Evolutionary conservation across 2,113 vertebrate species (phyloP), one percentile per base, ranked within the genome.

Genomic region (Phaethornis superciliosus): DNA sequence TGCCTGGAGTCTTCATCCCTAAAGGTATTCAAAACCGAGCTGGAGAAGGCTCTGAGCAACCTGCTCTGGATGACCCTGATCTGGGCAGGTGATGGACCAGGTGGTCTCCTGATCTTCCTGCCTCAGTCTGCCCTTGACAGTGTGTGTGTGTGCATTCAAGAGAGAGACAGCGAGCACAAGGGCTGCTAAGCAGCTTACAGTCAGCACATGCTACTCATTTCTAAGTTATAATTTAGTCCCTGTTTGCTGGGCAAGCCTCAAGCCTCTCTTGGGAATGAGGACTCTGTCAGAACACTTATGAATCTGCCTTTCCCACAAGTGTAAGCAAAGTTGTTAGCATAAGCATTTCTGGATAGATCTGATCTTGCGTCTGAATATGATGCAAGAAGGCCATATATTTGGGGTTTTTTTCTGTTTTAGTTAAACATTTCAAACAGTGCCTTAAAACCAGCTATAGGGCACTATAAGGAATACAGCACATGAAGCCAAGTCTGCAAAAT

Each of bases 71-170:
- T 79, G 46, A 23, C 47, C 22, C 16, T 68, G 55, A 10, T n/a
- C 59, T 30, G 47, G 5, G 27, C 51, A 55, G 8, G 20, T 21
- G 24, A 30, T 49, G 35, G 23, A 54, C 4, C 10, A 26, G 40
- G 46, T 2, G 3, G 42, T 27, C 9, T 46, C n/a, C 49, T 0
- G 4, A 18, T 27, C 44, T 33, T n/a, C 70, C 51, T 63, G 26
- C 24, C 44, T 74, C 65, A 64, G 59, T 37, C 1, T 3, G 21
- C 26, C 60, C 4, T 2, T 59, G 54, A 8, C 7, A 28, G 6
- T 8, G 21, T 4, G 3, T 10, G 4, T 37, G 21, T 8, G 11
- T 55, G 52, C 14, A 15, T 9, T 22, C 0, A 4, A 35, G 16
- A 70, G 46, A 37, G 46, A 4, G 5, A 9, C 30, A 51, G 16